phyloP scores from a whole-genome alignment of 30 jellyfish, hydroid and myxozoan species.

The Catostylus mosaicus region DNA sequence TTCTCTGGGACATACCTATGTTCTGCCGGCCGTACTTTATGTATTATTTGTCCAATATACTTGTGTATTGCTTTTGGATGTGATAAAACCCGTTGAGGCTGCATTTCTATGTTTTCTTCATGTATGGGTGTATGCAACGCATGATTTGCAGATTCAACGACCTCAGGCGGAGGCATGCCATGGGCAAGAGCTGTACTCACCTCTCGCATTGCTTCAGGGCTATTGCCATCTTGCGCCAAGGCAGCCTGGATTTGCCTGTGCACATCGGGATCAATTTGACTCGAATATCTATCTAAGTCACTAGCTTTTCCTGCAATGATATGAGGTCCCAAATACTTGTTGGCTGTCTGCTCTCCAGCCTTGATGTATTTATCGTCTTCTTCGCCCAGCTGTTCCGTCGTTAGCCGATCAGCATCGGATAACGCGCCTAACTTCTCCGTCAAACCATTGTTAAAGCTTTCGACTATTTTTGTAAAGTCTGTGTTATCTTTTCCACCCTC shows the following conservation, averaged over 20 bases:
- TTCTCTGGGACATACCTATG: constrained; percentile 70
- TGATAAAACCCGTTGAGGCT: constrained; percentile 21
- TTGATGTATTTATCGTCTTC: constrained; percentile 64
- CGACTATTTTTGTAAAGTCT: constrained; percentile 67
- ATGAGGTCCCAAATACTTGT: not conserved
- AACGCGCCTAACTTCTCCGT: constrained; percentile 50
- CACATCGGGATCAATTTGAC: constrained; percentile 68
- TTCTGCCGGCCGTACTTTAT: constrained; percentile 50
- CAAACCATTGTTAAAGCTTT: constrained; percentile 53
- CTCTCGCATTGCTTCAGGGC: constrained; percentile 56
- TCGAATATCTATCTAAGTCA: constrained; percentile 39
- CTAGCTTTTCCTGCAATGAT: constrained; percentile 28
- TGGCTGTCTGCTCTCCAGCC: constrained; percentile 40
- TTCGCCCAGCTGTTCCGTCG: constrained; percentile 37
- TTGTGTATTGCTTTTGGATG: constrained; percentile 54
- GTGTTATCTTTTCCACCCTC: constrained; percentile 50
- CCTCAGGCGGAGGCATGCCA: constrained; percentile 46
- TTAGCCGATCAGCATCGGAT: constrained; percentile 17
- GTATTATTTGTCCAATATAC: constrained; percentile 56
- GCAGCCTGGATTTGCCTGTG: constrained; percentile 65
- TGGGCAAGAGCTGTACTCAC: constrained; percentile 47
- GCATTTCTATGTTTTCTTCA: constrained; percentile 9
- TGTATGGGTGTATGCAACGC: constrained; percentile 44
- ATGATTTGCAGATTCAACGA: constrained; percentile 34
- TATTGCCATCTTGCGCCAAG: constrained; percentile 60